These are phyloP conservation scores for Oligia latruncula DNA, from an alignment of 2,888 invertebrate genomes.

Conservation along the genomic window DNA sequence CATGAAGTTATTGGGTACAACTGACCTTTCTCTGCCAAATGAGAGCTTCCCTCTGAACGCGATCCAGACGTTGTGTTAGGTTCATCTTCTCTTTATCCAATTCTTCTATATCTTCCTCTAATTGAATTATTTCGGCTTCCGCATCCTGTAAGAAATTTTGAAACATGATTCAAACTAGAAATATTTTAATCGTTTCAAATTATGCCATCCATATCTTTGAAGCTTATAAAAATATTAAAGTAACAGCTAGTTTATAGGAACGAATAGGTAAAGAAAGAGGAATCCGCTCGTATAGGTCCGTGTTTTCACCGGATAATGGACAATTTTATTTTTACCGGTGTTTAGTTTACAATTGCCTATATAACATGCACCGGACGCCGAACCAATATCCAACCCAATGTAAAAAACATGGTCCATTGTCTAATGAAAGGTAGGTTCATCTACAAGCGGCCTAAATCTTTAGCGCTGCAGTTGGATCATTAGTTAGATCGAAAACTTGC, in stretches of 20 bases:
- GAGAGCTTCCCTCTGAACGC: slow-evolving; percentile 92
- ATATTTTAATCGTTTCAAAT: not conserved
- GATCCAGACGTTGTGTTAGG: slow-evolving; percentile 91
- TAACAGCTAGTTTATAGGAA: not conserved
- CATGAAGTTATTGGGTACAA: not conserved
- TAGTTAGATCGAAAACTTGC: not conserved
- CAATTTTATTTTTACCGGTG: not conserved
- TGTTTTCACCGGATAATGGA: not conserved
- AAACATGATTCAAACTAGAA: not conserved
- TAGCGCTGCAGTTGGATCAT: not conserved
- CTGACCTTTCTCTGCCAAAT: slow-evolving; percentile 95
- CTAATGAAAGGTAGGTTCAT: not conserved
- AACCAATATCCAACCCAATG: not conserved
- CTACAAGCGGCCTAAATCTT: not conserved
- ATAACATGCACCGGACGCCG: not conserved
- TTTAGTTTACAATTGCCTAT: not conserved
- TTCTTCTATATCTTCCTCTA: slow-evolving; percentile 92
- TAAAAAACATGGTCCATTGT: not conserved
- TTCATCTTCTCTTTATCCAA: slow-evolving; percentile 92
- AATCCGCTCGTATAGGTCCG: not conserved
- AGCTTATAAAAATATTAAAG: no score
- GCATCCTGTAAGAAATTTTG: slow-evolving; percentile 86
- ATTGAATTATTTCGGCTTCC: slow-evolving; percentile 92
- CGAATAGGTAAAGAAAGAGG: not conserved
- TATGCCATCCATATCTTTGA: no score